A percentile compares a stretch with the other conserved stretches of the same genome.
phyloP scores from a whole-genome alignment of 2,797 vertebrate species.

The Carduelis carduelis region DNA sequence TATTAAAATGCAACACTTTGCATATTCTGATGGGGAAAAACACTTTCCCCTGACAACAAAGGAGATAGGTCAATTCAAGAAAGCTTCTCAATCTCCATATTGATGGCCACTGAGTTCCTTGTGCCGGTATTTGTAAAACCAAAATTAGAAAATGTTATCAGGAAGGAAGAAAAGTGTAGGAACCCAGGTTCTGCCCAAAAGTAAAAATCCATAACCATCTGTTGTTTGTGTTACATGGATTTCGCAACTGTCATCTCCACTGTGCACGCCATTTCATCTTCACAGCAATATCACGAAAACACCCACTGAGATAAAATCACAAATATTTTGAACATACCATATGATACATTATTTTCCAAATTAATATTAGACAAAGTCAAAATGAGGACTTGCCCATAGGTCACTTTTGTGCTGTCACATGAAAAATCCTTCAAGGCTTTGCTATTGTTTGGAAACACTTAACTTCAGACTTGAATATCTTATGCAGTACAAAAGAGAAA shows the following conservation, averaged over 20 bases:
- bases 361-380: not conserved
- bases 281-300: conserved; percentile 7
- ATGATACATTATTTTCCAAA: conserved; percentile 11
- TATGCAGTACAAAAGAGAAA: not conserved
- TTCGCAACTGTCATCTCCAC: conserved; percentile 58
- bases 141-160: not conserved
- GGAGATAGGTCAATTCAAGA: conserved; percentile 2
- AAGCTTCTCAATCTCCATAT: not conserved
- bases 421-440: not conserved
- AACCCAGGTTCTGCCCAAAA: conserved; percentile 14
- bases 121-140: not conserved
- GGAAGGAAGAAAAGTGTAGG: conserved; percentile 2
- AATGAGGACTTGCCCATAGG: not conserved
- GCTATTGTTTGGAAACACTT: not conserved
- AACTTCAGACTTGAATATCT: not conserved
- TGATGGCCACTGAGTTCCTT: not conserved
- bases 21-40: conserved; percentile 37
- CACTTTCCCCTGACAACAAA: conserved; percentile 32
- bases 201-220: conserved; percentile 48
- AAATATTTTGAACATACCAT: conserved; percentile 49
- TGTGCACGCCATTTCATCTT: conserved; percentile 35
- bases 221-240: conserved; percentile 52
- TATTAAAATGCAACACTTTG: conserved; percentile 69
- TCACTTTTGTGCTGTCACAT: not conserved
- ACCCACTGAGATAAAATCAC: conserved; percentile 38